Conservation (phyloP, 1,140 invertebrate species). For the Euwallacea similis region DNA sequence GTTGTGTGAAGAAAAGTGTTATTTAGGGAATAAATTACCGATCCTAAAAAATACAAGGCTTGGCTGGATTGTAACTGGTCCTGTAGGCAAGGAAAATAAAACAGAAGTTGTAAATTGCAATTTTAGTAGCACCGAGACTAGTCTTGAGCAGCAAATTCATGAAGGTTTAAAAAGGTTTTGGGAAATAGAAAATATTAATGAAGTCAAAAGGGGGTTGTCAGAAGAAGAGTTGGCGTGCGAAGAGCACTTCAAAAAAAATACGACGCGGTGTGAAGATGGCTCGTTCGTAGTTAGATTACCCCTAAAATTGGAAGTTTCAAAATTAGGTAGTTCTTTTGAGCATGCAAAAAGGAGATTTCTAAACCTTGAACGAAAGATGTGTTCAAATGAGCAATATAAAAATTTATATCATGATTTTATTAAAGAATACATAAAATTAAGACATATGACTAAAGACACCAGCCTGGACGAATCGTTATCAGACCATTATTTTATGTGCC, state of each 20-base stretch:
- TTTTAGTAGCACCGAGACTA: not conserved
- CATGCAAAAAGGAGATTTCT: conserved; percentile 29
- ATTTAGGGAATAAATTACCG: not conserved
- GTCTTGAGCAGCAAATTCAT: not conserved
- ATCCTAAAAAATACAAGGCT: conserved; percentile 6
- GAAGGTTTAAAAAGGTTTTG: conserved; percentile 11
- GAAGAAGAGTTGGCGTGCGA: conserved; percentile 9
- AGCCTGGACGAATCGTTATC: not conserved
- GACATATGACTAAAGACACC: not conserved
- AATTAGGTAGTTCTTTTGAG: conserved; percentile 28
- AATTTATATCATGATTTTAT: conserved; percentile 4
- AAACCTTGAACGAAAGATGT: conserved; percentile 38
- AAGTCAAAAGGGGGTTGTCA: not conserved
- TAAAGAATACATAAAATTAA: not conserved
- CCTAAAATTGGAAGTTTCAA: conserved; percentile 9
- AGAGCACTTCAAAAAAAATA: conserved; percentile 1
- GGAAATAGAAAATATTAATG: conserved; percentile 8
- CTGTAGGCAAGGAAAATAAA: not conserved
- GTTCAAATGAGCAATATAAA: not conserved
- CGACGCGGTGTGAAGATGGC: conserved; percentile 8
- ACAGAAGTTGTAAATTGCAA: not conserved
- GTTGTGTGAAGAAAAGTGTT: no score
- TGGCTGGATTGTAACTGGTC: conserved; percentile 10
- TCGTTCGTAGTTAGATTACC: conserved; percentile 30
- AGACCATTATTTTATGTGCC: conserved; percentile 31